phyloP scores from a whole-genome alignment of 2,113 vertebrate species.

The Carollia perspicillata region DNA sequence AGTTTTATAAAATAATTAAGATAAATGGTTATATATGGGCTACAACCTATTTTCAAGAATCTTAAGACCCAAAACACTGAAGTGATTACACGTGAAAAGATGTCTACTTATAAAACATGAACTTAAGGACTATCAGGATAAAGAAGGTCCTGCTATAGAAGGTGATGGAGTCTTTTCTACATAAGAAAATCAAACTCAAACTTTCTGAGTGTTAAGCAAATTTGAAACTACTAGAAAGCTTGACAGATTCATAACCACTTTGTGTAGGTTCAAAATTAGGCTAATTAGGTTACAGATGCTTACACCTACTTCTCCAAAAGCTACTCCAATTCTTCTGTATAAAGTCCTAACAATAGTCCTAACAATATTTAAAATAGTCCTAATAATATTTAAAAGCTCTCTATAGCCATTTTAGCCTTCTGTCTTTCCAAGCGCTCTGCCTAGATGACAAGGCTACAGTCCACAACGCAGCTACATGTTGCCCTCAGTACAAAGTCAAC shows the following conservation, averaged over 20 bases:
- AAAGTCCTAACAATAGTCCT: too few relatives aligned
- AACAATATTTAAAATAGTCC: not conserved
- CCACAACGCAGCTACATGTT: not conserved
- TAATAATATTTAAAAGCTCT: not conserved
- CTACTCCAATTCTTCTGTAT: not conserved
- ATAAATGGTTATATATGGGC: not conserved
- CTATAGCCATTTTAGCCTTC: not conserved
- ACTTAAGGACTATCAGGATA: not conserved
- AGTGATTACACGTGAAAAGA: not conserved
- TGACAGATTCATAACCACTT: not conserved
- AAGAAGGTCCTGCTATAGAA: not conserved
- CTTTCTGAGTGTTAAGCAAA: conserved; percentile 32
- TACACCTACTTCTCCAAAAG: not conserved
- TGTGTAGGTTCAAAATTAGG: not conserved
- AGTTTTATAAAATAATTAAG: not conserved
- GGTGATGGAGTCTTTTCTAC: not conserved
- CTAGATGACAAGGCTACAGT: not conserved
- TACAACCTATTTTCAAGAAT: not conserved
- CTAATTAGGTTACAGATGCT: not conserved
- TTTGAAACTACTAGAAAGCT: not conserved
- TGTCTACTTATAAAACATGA: not conserved
- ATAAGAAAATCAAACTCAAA: conserved; percentile 15
- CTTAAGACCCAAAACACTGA: not conserved
- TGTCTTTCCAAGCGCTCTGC: not conserved
- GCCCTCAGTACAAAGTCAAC: not conserved